These are phyloP conservation scores for Melinopterus prodromus DNA, from an alignment of 2,888 invertebrate genomes.

Conservation along the genomic window DNA sequence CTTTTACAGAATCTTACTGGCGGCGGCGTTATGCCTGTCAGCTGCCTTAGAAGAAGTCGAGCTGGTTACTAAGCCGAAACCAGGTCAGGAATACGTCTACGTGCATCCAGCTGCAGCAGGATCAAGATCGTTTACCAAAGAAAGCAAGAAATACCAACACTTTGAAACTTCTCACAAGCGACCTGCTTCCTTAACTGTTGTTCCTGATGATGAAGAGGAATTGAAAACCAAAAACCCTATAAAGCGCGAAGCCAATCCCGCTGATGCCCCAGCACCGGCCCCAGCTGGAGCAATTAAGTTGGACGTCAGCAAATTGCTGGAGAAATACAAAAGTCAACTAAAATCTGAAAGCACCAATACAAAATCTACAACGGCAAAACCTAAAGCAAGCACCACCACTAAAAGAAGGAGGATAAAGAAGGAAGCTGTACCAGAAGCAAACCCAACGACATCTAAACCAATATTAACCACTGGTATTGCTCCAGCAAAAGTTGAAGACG, in stretches of 20 bases:
- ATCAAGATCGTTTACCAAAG: conserved; percentile 51
- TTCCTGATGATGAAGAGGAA: conserved; percentile 54
- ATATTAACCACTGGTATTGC: conserved; percentile 65
- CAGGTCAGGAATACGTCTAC: conserved; percentile 73
- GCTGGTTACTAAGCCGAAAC: conserved; percentile 70
- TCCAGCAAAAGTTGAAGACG: conserved; percentile 50
- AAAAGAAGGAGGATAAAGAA: conserved; percentile 51
- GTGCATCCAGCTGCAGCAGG: conserved; percentile 62
- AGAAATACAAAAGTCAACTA: conserved; percentile 54
- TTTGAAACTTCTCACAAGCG: conserved; percentile 81
- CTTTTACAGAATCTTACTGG: conserved; percentile 51
- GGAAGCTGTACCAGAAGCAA: conserved; percentile 48
- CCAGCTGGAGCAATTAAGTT: conserved; percentile 59
- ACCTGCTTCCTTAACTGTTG: conserved; percentile 61
- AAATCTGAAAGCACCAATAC: conserved; percentile 48
- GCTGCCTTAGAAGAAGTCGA: conserved; percentile 61
- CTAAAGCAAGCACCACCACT: conserved; percentile 57
- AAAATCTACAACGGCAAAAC: conserved; percentile 41
- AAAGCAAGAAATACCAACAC: conserved; percentile 50
- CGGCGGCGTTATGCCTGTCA: conserved; percentile 41
- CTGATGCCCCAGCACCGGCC: conserved; percentile 53
- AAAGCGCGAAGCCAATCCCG: conserved; percentile 50
- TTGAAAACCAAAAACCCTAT: conserved; percentile 47
- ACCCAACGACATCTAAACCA: conserved; percentile 65
- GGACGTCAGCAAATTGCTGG: conserved; percentile 53